Percentiles rank a stretch among this genome's conserved stretches.
These are phyloP conservation scores for Micromesistius poutassou DNA, from an alignment of 2,797 vertebrate genomes.

Conservation along the genomic window DNA sequence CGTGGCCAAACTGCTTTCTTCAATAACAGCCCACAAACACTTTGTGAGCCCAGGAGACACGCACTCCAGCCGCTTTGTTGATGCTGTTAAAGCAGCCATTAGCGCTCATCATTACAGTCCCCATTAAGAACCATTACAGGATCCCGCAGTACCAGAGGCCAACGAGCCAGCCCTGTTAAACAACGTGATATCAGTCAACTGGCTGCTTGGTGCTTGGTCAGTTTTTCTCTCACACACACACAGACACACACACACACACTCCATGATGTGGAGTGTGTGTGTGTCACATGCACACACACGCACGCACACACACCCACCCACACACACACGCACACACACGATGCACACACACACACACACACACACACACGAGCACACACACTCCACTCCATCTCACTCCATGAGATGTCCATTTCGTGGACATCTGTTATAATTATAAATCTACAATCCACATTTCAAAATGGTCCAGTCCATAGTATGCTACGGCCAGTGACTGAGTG, in stretches of 20 bases:
- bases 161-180: slow-evolving; percentile 38
- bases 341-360: background rate
- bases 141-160: slow-evolving; percentile 35
- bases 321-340: background rate
- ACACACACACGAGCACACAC: background rate
- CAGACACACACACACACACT: background rate
- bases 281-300: background rate
- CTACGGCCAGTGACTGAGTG: background rate
- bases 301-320: background rate
- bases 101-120: slow-evolving; percentile 27
- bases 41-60: slow-evolving; percentile 54
- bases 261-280: no score
- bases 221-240: background rate
- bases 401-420: background rate
- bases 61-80: slow-evolving; percentile 52
- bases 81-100: slow-evolving; percentile 48
- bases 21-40: slow-evolving; percentile 62
- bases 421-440: background rate
- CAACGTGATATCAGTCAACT: slow-evolving; percentile 45
- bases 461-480: background rate
- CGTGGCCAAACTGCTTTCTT: slow-evolving; percentile 52
- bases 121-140: slow-evolving; percentile 45
- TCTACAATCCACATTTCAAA: background rate
- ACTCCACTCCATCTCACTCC: background rate
- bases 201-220: background rate